Percentiles rank a stretch among this genome's conserved stretches.
Conservation (phyloP, 2,113 vertebrate species). For the Platysternon megacephalum region DNA sequence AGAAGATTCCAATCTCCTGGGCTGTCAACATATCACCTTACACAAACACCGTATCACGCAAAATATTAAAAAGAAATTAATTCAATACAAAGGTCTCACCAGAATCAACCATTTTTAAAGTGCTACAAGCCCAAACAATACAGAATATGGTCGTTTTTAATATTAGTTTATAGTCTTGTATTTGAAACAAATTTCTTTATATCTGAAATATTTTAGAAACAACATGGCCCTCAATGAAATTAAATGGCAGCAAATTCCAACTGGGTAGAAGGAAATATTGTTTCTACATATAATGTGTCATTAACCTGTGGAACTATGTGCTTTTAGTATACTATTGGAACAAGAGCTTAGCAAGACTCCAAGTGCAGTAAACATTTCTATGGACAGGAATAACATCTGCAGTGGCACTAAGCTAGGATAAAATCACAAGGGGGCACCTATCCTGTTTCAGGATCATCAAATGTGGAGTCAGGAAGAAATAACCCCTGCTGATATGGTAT, state of each 20-base stretch:
- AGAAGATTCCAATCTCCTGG: neutral
- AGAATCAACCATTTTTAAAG: neutral
- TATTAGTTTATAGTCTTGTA: neutral
- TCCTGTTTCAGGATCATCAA: neutral
- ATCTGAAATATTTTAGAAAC: slow-evolving; percentile 10
- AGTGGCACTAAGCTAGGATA: neutral
- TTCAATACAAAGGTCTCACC: neutral
- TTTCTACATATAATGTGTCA: neutral
- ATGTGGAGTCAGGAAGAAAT: neutral
- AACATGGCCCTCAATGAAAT: neutral
- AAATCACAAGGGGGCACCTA: slow-evolving; percentile 9
- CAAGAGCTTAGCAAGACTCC: neutral
- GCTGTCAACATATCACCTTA: neutral
- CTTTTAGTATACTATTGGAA: neutral
- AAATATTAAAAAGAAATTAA: neutral
- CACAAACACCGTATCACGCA: neutral
- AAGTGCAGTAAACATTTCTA: neutral
- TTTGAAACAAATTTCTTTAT: neutral
- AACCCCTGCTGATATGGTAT: neutral
- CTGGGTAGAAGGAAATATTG: neutral
- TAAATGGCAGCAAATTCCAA: neutral
- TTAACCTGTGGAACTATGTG: neutral
- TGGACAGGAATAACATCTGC: neutral
- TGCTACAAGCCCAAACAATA: neutral
- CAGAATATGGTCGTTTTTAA: neutral